phyloP scores from a whole-genome alignment of 2,113 vertebrate species.

The Daboia siamensis region DNA sequence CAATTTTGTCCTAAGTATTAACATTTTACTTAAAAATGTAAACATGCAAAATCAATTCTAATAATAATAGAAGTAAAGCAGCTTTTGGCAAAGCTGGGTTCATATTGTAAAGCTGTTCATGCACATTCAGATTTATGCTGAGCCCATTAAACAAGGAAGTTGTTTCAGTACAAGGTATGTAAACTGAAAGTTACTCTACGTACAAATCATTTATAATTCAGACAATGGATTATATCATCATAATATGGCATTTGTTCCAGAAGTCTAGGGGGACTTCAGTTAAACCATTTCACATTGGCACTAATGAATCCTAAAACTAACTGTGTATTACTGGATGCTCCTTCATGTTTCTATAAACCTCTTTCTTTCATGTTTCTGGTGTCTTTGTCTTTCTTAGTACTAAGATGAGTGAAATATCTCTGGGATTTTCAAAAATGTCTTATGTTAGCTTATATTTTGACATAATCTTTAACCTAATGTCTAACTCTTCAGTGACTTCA shows the following conservation, averaged over 20 bases:
- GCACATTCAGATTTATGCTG: background rate
- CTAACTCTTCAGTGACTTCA: background rate
- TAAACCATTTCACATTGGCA: background rate
- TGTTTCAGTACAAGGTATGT: background rate
- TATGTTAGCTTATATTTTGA: background rate
- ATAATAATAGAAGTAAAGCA: background rate
- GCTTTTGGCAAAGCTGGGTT: background rate
- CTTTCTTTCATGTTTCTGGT: background rate
- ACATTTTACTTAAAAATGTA: conserved; percentile 32
- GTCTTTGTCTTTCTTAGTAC: background rate
- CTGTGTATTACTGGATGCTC: background rate
- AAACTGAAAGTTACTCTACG: background rate
- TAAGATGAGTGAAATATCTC: background rate
- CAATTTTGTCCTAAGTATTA: conserved; percentile 58
- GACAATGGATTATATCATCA: background rate
- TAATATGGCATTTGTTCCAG: background rate
- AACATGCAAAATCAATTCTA: conserved; percentile 34
- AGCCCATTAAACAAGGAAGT: background rate
- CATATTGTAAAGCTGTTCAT: background rate
- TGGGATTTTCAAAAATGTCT: background rate
- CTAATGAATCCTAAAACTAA: background rate
- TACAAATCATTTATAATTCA: background rate
- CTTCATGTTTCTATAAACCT: background rate
- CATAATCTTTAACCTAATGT: background rate
- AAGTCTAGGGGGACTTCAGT: background rate